A percentile compares a stretch with the other conserved stretches of the same genome.
Evolutionary conservation across 2,888 invertebrate species (phyloP).

Genomic region (Cistogaster globosa): DNA sequence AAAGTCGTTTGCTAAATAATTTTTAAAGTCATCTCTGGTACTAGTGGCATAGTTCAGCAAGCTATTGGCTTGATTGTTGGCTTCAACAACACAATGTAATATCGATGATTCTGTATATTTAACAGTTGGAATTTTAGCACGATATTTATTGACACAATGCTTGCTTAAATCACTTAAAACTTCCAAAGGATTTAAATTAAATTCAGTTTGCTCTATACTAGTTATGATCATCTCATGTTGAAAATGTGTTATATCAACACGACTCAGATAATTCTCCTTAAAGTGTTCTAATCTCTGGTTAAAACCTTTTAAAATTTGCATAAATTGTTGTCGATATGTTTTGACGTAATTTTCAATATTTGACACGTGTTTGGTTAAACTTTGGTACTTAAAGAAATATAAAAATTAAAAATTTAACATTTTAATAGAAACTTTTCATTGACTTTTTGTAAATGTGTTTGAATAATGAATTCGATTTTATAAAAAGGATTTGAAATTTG

Average conservation of each 20-base stretch:
- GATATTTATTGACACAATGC: slow-evolving; percentile 70
- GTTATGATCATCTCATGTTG: slow-evolving; percentile 35
- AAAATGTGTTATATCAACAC: slow-evolving; percentile 29
- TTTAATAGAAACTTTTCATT: no score
- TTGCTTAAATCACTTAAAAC: slow-evolving; percentile 4
- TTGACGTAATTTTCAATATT: slow-evolving; percentile 3
- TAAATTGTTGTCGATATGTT: slow-evolving; percentile 12
- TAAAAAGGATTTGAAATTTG: no score
- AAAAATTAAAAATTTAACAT: no score
- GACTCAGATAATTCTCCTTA: slow-evolving; percentile 28
- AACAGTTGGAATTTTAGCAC: slow-evolving; percentile 51
- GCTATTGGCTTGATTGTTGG: slow-evolving; percentile 21
- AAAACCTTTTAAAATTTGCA: slow-evolving; percentile 49
- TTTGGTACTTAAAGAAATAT: background rate
- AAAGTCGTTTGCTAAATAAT: slow-evolving; percentile 17
- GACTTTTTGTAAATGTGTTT: no score
- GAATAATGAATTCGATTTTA: no score
- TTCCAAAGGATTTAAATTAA: slow-evolving; percentile 62
- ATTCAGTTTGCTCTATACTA: slow-evolving; percentile 51
- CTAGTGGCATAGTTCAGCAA: background rate
- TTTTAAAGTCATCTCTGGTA: slow-evolving; percentile 26
- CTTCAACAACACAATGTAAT: slow-evolving; percentile 49
- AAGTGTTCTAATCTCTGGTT: slow-evolving; percentile 46
- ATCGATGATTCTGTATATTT: slow-evolving; percentile 30
- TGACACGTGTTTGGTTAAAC: background rate